These are phyloP conservation scores for Anas bahamensis DNA, from an alignment of 2,797 vertebrate species.

Conservation along the genomic window DNA sequence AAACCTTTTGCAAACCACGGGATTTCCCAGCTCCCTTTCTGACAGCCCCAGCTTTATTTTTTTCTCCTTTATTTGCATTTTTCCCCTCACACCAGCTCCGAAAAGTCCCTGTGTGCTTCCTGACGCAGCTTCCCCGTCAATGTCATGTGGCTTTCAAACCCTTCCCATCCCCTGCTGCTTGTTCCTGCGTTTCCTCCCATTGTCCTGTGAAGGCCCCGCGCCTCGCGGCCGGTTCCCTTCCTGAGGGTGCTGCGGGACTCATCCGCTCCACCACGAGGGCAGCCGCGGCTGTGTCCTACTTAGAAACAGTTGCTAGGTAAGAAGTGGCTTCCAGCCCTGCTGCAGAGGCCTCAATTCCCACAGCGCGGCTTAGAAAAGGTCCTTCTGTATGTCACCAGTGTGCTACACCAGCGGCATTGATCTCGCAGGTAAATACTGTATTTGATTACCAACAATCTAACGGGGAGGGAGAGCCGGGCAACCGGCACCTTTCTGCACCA, in stretches of 20 bases:
- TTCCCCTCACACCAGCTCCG: not conserved
- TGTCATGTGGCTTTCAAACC: conserved; percentile 45
- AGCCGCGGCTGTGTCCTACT: conserved; percentile 69
- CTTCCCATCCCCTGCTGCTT: not conserved
- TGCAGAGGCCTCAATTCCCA: conserved; percentile 75
- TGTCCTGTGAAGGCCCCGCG: conserved; percentile 47
- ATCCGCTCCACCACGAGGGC: conserved; percentile 60
- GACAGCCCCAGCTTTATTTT: not conserved
- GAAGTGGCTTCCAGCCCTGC: conserved; percentile 65
- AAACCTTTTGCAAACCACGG: not conserved
- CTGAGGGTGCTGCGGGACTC: conserved; percentile 63
- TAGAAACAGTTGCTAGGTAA: conserved; percentile 72
- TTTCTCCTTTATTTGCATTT: conserved; percentile 27
- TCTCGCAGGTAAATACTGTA: conserved; percentile 58
- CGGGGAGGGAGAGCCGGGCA: accelerated
- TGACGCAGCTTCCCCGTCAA: conserved; percentile 23
- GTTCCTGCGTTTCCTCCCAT: conserved; percentile 54
- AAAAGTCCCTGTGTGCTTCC: not conserved
- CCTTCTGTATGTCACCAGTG: conserved; percentile 61
- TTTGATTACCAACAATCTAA: conserved; percentile 51
- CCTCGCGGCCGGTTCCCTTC: conserved; percentile 48
- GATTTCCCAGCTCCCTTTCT: conserved; percentile 3
- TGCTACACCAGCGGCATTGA: conserved; percentile 56
- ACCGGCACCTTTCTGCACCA: not conserved
- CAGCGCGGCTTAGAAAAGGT: conserved; percentile 67